Evolutionary conservation across 2,113 vertebrate genomes (phyloP), one percentile per base, ranked within the genome.

Genomic region (Corythornis madagascariensis): DNA sequence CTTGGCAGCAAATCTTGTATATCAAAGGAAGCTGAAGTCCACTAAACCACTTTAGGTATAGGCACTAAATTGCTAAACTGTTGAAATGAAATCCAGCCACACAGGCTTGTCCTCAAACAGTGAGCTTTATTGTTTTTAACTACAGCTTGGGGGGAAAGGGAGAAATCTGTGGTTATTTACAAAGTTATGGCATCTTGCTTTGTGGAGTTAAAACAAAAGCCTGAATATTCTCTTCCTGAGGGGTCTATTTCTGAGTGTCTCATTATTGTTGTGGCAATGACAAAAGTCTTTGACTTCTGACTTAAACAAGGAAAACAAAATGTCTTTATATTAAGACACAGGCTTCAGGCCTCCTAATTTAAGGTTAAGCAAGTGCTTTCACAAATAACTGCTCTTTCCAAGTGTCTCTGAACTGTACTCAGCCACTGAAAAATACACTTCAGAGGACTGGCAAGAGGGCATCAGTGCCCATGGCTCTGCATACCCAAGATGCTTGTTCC

Each of bases 121-220:
- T 40, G 28, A 88, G 21, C 16, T 69, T 45, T 86, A 64, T 56
- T 88, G 80, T 82, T 89, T 91, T 95, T 90, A 92, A 81, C 48
- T 56, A 84, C 35, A 61, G 56, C 76, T 78, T 86, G 40, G 28
- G 65, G 35, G 29, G 91, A 29, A 90, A 16, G 29, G 56, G 25
- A 92, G 72, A 88, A 78, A 83, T 61, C 40, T 61, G 25, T 71
- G 29, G 70, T 88, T 88, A 95, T 92, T 89, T 95, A 92, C 80
- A 63, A 93, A 95, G 82, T 85, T 88, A 69, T 25, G 50, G 88
- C 67, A 88, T 78, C 69, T 80, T 72, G 80, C 56, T 73, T 92
- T 90, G 48, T 82, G 65, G 83, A 94, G 42, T 73, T 87, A 61
- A 89, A 93, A 94, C 91, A 92, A 78, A 89, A 86, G 83, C 33